phyloP scores from a whole-genome alignment of 2,113 vertebrate genomes.

The Pteronura brasiliensis region DNA sequence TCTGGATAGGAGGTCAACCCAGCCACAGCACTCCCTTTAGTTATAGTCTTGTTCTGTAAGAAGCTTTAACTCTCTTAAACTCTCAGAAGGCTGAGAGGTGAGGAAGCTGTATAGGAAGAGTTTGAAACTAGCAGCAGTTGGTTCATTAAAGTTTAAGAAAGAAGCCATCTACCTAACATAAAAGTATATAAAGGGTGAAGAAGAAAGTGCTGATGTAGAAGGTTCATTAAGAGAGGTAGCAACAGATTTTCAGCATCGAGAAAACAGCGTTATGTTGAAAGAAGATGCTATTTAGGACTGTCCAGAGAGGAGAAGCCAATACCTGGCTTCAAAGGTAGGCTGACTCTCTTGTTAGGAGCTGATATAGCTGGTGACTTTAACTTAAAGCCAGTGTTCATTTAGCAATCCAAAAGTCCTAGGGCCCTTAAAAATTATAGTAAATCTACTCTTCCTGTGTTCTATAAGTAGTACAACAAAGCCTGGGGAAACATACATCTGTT shows the following conservation, averaged over 20 bases:
- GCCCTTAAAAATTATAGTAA: not conserved
- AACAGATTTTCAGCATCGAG: not conserved
- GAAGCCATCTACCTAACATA: not conserved
- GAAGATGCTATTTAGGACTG: not conserved
- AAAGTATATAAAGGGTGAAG: not conserved
- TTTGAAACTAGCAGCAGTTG: not conserved
- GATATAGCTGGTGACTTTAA: not conserved
- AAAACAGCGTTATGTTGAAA: not conserved
- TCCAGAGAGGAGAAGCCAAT: not conserved
- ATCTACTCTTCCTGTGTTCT: not conserved
- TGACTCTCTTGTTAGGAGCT: not conserved
- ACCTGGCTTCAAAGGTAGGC: not conserved
- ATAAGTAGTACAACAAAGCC: not conserved
- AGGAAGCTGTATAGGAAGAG: not conserved
- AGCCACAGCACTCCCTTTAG: not conserved
- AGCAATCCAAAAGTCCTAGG: not conserved
- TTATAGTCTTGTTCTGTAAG: too few species aligned
- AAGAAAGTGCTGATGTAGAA: not conserved
- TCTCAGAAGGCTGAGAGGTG: not conserved
- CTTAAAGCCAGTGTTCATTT: not conserved
- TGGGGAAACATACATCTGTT: not conserved
- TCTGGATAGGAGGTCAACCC: not conserved
- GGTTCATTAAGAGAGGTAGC: not conserved
- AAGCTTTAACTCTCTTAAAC: not conserved
- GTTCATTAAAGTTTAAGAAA: not conserved